phyloP scores from a whole-genome alignment of 2,888 invertebrate genomes.

The Mayetiola destructor region DNA sequence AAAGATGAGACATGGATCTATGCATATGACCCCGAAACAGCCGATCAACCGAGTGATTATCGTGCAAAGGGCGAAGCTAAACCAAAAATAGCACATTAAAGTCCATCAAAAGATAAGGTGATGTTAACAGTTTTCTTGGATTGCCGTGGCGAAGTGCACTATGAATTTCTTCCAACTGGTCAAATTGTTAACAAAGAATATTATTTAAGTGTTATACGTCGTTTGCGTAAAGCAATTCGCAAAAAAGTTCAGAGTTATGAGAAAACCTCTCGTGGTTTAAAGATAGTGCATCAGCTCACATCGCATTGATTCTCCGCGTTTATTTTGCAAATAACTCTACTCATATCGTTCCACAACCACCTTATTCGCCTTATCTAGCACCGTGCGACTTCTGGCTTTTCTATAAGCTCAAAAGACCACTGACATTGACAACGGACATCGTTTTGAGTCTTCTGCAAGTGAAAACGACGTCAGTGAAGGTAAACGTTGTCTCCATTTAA shows the following conservation, averaged over 20 bases:
- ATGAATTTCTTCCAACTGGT: slow-evolving; percentile 14
- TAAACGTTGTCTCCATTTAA: too few species aligned
- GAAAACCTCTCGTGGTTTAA: slow-evolving; percentile 19
- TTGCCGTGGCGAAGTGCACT: slow-evolving; percentile 17
- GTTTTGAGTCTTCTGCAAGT: too few species aligned
- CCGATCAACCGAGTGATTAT: slow-evolving; percentile 18
- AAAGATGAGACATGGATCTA: slow-evolving; percentile 21
- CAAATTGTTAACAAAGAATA: slow-evolving; percentile 13
- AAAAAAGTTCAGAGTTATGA: background rate
- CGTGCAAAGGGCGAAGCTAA: slow-evolving; percentile 17
- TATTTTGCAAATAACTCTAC: slow-evolving; percentile 19
- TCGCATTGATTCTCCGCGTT: slow-evolving; percentile 22
- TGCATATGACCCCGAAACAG: slow-evolving; percentile 17
- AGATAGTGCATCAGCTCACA: slow-evolving; percentile 19
- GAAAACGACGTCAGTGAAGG: too few species aligned
- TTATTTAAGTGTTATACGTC: slow-evolving; percentile 1
- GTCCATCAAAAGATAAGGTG: slow-evolving; percentile 17
- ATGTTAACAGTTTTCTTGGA: slow-evolving; percentile 20
- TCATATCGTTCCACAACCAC: slow-evolving; percentile 1
- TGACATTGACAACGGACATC: too few species aligned
- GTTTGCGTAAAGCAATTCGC: background rate
- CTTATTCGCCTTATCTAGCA: background rate
- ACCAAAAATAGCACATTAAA: slow-evolving; percentile 18
- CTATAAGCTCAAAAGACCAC: slow-evolving; percentile 7
- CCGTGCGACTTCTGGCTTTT: background rate